Base-by-base conservation (phyloP, 2,888 invertebrate genomes). In the Falcaria lacertinaria region DNA sequence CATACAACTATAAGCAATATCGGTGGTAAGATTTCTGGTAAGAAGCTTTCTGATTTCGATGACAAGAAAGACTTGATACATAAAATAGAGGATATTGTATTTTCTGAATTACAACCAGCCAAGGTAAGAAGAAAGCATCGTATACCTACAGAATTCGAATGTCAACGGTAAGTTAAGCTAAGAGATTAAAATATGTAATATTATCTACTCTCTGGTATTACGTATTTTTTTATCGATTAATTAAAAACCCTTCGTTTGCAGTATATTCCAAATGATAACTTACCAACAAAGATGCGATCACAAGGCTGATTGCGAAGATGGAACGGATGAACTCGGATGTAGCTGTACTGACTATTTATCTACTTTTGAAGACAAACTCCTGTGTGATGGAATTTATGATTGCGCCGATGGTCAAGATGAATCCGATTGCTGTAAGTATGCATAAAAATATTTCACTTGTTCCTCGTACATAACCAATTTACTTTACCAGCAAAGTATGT, bases 401-500 rank as follows among this genome's bases (percentile, higher is more conserved):
- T 96, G 96, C 64, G 80, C 82, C 34, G 95, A 95, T 82, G 80
- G 90, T n/a, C 91, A 92, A 11, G 96, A 96, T 69, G 96, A 96
- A 82, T 68, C 81, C 22, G 81, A 92, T 60, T 96, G 96, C 69
- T 89, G 94, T 95, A 87, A 89, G 90, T 80, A 50, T 41, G 34
- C 14, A 45, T 17, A 14, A 38, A 32, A 15, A 33, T 40, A 15
- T 36, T 39, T 28, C 14, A 15, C 19, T n/a, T n/a, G n/a, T n/a
- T n/a, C n/a, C n/a, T n/a, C n/a, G n/a, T n/a, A n/a, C n/a, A n/a
- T n/a, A n/a, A n/a, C n/a, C n/a, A n/a, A n/a, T n/a, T n/a, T n/a
- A n/a, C n/a, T n/a, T n/a, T n/a, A n/a, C n/a, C n/a, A n/a, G n/a
- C n/a, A n/a, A n/a, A n/a, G n/a, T n/a, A n/a, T n/a, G n/a, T n/a